Percentiles rank a stretch among this genome's conserved stretches.
Evolutionary conservation across 2,797 vertebrate species (phyloP).

Genomic region (Phyllotis vaccarum): DNA sequence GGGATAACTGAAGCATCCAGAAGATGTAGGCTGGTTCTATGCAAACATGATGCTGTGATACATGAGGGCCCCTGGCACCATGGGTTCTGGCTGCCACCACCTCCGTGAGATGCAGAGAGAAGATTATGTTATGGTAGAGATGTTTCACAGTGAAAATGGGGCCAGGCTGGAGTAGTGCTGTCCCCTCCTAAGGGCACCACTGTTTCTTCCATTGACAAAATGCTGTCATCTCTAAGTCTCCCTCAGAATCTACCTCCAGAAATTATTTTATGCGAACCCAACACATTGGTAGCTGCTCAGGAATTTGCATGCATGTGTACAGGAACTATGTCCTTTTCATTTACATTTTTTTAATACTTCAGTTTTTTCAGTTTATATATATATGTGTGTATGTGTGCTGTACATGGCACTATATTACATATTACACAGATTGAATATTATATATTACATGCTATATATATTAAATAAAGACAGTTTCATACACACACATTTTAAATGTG

Average conservation of each 20-base stretch:
- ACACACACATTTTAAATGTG: not conserved
- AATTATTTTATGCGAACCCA: not conserved
- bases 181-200: not conserved
- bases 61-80: not conserved
- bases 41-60: accelerated
- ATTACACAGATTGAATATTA: not conserved
- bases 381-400: not conserved
- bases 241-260: not conserved
- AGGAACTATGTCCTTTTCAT: not conserved
- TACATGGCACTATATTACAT: not conserved
- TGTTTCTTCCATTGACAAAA: not conserved
- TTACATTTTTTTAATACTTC: not conserved
- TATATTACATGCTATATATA: not conserved
- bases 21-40: not conserved
- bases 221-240: not conserved
- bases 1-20: not conserved
- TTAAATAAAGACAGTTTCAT: not conserved
- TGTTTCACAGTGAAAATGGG: not conserved
- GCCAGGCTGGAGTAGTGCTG: not conserved
- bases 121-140: not conserved
- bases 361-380: not conserved
- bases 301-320: not conserved
- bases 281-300: not conserved
- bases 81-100: not conserved
- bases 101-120: not conserved